Evolutionary conservation across 1,140 invertebrate species (phyloP), one percentile per base, ranked within the genome.

Genomic region (Agraylea sexmaculata): DNA sequence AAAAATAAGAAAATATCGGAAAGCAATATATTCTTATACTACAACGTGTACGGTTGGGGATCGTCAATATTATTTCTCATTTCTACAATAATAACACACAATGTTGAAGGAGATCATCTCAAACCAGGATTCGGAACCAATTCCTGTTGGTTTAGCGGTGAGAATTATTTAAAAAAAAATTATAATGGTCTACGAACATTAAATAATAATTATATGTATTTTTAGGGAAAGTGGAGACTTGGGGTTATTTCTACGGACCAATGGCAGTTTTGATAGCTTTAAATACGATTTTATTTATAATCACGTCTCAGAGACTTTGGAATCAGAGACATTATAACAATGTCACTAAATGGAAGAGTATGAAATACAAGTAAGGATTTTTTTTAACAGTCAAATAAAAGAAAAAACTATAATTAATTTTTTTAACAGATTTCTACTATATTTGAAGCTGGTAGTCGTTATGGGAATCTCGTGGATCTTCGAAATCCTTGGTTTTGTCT

Each of bases 381-480:
- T 18, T n/a, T 7, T n/a, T 25, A 25, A 32, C 36, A 19, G 4
- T 16, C 23, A 27, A 28, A 28, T 42, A 11, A 21, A 29, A 27
- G 10, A 20, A 30, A 30, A 23, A 29, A 19, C 11, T 7, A 10
- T 39, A 39, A 42, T 27, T 19, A 34, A 15, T 27, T 42, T 47
- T 42, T 29, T 46, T 64, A 63, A 29, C 55, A 78, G 77, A 48
- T 77, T 77, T 42, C 51, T 70, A 7, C 53, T 82, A 11, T 82
- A 77, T 34, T 49, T 78, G 0, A 83, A 80, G 53, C 56, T 85
- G 15, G 76, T 78, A 45, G 50, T 82, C 1, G 69, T 83, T 0
- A 83, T 80, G 77, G 80, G 80, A 3, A 61, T 83, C 11, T 75
- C 74, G 0, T 83, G 80, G 79, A 69, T 77, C 18, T 79, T 83